Base-by-base conservation (phyloP, 2,888 invertebrate species). In the Folsomia manolachei region DNA sequence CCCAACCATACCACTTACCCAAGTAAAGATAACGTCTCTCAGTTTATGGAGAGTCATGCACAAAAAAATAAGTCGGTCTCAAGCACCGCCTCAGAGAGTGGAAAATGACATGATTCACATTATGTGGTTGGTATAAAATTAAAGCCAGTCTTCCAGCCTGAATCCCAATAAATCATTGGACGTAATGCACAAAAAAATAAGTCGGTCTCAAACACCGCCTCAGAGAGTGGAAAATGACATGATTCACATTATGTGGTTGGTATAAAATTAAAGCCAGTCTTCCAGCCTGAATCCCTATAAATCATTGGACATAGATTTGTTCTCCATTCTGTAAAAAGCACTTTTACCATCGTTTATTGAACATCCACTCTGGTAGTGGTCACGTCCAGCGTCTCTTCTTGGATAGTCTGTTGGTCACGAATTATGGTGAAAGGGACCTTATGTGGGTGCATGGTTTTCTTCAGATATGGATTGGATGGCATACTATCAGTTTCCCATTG, bases 101-200 rank as follows among this genome's bases (percentile, higher is more conserved):
- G n/a, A 56, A 56, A 56, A 56, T 56, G 56, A n/a, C 56, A 39
- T 39, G 56, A 21, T 21, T 56, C 19, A 18, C 56, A 56, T 56
- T 56, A 56, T 56, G 56, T 56, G 56, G 56, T n/a, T n/a, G n/a
- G n/a, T n/a, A n/a, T 56, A 18, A 56, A 56, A 56, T 56, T 56
- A 56, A 56, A 21, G 19, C 18, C 4, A 7, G n/a, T n/a, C n/a
- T 21, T 19, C 56, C n/a, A 56, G 7, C 56, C n/a, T 21, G 19
- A 56, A 56, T 19, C 19, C 56, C 21, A 56, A 56, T 56, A 56
- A 56, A 56, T 56, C n/a, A n/a, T n/a, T n/a, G n/a, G n/a, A n/a
- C 4, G 4, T 21, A 7, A 56, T 56, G 18, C 19, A 7, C 21
- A 21, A 56, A 56, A 56, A 19, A n/a, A 21, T 14, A 56, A n/a